These are phyloP conservation scores for Erebia aethiops DNA, from an alignment of 2,888 invertebrate species.

Conservation along the genomic window DNA sequence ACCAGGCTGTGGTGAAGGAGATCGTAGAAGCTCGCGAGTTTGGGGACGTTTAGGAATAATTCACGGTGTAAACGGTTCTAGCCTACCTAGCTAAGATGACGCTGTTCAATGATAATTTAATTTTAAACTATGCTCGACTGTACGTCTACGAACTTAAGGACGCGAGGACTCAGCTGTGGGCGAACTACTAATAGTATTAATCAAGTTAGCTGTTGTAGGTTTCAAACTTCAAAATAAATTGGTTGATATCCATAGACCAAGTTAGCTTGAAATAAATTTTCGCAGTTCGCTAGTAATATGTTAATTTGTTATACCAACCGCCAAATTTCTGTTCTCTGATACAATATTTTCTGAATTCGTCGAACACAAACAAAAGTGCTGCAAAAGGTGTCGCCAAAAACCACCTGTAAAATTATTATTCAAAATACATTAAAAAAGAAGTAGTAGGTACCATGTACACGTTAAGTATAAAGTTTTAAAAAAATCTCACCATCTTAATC, in stretches of 20 bases:
- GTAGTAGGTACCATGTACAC: neutral
- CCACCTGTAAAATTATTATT: conserved; percentile 80
- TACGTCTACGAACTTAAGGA: too few species aligned
- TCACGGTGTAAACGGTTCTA: too few species aligned
- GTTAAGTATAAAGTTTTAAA: neutral
- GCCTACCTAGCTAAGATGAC: too few species aligned
- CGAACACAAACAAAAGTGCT: conserved; percentile 87
- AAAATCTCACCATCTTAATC: conserved; percentile 63
- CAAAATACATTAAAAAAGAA: neutral
- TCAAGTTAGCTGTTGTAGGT: too few species aligned
- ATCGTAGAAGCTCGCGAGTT: too few species aligned
- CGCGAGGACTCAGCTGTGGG: too few species aligned
- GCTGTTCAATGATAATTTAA: too few species aligned
- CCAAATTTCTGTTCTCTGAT: conserved; percentile 75
- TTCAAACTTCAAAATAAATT: too few species aligned
- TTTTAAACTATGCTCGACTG: too few species aligned
- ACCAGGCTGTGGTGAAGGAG: too few species aligned
- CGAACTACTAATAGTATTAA: too few species aligned
- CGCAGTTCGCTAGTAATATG: conserved; percentile 51
- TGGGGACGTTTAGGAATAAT: too few species aligned
- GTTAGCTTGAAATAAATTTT: neutral
- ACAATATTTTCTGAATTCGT: conserved; percentile 87
- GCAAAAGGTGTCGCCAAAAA: conserved; percentile 88
- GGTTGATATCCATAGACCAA: neutral
- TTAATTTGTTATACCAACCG: conserved; percentile 70